phyloP scores from a whole-genome alignment of 2,888 invertebrate species.

The Acrocyrtus sp. region DNA sequence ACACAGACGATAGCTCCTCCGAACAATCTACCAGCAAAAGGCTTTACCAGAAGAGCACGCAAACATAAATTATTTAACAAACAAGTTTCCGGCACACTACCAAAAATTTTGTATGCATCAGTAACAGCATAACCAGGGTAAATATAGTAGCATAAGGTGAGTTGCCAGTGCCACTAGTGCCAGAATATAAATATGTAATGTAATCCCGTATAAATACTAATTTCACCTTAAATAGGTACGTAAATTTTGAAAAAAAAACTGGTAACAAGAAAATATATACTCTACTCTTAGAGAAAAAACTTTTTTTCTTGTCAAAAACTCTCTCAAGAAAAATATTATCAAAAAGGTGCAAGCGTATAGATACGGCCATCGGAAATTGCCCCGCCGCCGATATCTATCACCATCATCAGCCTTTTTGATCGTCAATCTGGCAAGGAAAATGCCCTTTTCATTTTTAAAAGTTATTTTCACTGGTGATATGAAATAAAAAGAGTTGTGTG shows the following conservation, averaged over 20 bases:
- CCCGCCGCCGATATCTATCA: constrained; percentile 33
- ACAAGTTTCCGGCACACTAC: constrained; percentile 51
- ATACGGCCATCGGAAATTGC: constrained; percentile 40
- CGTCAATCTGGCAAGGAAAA: constrained; percentile 24
- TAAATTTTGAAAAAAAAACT: too few relatives aligned
- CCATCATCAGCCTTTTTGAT: constrained; percentile 10
- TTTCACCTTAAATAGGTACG: too few relatives aligned
- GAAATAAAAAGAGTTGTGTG: too few relatives aligned
- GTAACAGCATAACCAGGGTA: background rate
- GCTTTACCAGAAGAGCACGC: background rate
- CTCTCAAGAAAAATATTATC: constrained; percentile 13
- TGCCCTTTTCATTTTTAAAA: constrained; percentile 10
- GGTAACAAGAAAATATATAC: too few relatives aligned
- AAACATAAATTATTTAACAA: constrained; percentile 45
- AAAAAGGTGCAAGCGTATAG: constrained; percentile 14
- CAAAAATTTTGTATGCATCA: constrained; percentile 16
- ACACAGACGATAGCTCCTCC: background rate
- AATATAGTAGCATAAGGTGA: constrained; percentile 13
- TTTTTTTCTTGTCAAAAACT: constrained; percentile 19
- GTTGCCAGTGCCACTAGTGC: constrained; percentile 1
- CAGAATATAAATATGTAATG: background rate
- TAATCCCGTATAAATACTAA: background rate
- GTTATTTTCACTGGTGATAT: too few relatives aligned
- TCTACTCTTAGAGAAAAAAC: background rate
- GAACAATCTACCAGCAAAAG: too few relatives aligned